A percentile compares a stretch with the other conserved stretches of the same genome.
Evolutionary conservation across 2,797 vertebrate genomes (phyloP).

Genomic region (Arnoldichthys spilopterus): DNA sequence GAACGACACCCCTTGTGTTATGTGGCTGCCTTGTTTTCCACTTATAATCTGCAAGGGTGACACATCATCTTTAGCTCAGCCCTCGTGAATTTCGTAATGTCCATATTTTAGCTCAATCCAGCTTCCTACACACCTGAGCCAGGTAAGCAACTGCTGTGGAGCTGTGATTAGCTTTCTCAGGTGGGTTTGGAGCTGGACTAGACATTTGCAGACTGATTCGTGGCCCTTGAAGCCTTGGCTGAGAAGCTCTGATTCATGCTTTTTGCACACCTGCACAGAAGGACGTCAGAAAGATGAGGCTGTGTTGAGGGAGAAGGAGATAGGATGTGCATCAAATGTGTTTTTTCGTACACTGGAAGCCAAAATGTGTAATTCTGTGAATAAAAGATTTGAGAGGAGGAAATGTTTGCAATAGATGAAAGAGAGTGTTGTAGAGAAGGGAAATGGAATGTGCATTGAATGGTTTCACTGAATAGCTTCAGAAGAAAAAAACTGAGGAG

Average conservation of each 20-base stretch:
- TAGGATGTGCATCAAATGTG: neutral
- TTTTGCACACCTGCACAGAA: constrained; percentile 6
- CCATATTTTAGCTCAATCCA: constrained; percentile 5
- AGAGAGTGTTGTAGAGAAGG: neutral
- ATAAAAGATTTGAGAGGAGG: constrained; percentile 7
- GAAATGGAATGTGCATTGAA: neutral
- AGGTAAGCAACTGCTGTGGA: constrained; percentile 23
- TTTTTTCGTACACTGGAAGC: constrained; percentile 6
- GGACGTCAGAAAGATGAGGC: constrained; percentile 2
- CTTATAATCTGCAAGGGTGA: constrained; percentile 44
- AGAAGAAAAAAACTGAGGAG: neutral
- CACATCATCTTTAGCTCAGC: constrained; percentile 18
- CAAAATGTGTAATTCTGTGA: constrained; percentile 20
- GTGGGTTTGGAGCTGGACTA: neutral
- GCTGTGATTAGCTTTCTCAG: constrained; percentile 23
- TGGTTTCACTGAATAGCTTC: constrained; percentile 6
- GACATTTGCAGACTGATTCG: neutral
- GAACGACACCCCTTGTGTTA: constrained; percentile 32
- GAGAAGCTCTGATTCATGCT: neutral
- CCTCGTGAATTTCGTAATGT: neutral
- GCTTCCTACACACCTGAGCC: constrained; percentile 19
- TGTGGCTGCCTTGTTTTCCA: constrained; percentile 37
- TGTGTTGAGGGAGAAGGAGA: constrained; percentile 1
- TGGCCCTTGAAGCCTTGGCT: neutral
- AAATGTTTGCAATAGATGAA: constrained; percentile 29